phyloP scores from a whole-genome alignment of 2,797 vertebrate genomes.

The Dendrocincla fuliginosa region DNA sequence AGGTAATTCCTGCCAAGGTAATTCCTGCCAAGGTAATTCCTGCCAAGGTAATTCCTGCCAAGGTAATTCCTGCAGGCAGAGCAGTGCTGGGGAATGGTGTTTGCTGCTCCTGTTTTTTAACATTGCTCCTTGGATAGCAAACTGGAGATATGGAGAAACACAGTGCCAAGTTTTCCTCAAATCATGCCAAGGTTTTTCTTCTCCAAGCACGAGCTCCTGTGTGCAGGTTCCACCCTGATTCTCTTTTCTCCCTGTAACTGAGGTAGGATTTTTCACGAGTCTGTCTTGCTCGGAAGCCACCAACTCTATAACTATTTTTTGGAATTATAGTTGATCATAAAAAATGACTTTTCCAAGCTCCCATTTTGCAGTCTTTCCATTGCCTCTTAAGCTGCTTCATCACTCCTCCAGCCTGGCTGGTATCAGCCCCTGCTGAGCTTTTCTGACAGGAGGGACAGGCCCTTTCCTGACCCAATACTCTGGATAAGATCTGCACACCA shows the following conservation, averaged over 20 bases:
- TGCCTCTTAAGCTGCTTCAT: not conserved
- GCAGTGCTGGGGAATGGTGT: not conserved
- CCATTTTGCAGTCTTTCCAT: not conserved
- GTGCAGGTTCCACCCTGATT: not conserved
- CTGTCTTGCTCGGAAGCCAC: not conserved
- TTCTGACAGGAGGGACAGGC: not conserved
- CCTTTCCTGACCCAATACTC: not conserved
- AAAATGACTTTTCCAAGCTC: not conserved
- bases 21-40: not conserved
- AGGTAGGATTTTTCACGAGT: not conserved
- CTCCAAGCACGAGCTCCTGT: not conserved
- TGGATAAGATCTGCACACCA: fast-evolving
- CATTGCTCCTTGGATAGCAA: not conserved
- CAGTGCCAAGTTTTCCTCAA: not conserved
- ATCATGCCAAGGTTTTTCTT: not conserved
- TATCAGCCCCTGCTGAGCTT: not conserved
- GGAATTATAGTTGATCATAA: not conserved
- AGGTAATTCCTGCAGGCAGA: not conserved
- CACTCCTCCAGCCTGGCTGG: not conserved
- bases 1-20: not conserved
- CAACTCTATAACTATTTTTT: not conserved
- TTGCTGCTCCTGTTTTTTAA: not conserved
- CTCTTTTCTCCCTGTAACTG: not conserved
- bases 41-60: not conserved
- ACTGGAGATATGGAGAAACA: not conserved